Percentiles rank a stretch among this genome's conserved stretches.
phyloP scores from a whole-genome alignment of 2,888 invertebrate species.

The Steinernema hermaphroditum region DNA sequence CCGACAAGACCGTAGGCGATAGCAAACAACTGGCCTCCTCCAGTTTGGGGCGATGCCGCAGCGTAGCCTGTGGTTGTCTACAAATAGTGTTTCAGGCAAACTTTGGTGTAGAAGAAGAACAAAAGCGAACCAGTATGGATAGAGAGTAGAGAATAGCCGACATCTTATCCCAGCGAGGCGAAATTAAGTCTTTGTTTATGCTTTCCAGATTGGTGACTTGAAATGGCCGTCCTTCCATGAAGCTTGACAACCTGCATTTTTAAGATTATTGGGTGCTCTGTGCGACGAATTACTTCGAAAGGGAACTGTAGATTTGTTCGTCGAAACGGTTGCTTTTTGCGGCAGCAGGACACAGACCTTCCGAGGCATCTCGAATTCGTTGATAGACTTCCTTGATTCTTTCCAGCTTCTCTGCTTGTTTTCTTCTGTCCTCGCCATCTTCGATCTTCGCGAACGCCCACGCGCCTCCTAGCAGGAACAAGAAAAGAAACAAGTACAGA shows the following conservation, averaged over 20 bases:
- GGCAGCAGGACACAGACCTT: neutral
- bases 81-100: slow-evolving; percentile 4
- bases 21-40: slow-evolving; percentile 58
- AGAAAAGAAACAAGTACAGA: slow-evolving; percentile 57
- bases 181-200: slow-evolving; percentile 51
- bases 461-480: slow-evolving; percentile 58
- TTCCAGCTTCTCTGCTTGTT: slow-evolving; percentile 51
- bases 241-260: slow-evolving; percentile 45
- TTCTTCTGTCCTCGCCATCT: slow-evolving; percentile 52
- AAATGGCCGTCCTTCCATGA: slow-evolving; percentile 56
- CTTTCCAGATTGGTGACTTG: slow-evolving; percentile 38
- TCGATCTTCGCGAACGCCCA: slow-evolving; percentile 58
- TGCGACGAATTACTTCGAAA: slow-evolving; percentile 33
- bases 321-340: slow-evolving; percentile 9
- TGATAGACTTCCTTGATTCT: slow-evolving; percentile 47
- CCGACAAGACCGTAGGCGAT: slow-evolving; percentile 62
- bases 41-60: slow-evolving; percentile 59
- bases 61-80: slow-evolving; percentile 64
- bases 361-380: slow-evolving; percentile 34
- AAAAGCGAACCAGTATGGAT: slow-evolving; percentile 60
- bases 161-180: slow-evolving; percentile 59
- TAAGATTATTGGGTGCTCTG: neutral
- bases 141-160: slow-evolving; percentile 63
- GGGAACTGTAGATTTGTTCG: slow-evolving; percentile 32
- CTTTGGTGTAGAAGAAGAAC: slow-evolving; percentile 2